Evolutionary conservation across 1,140 invertebrate genomes (phyloP).

Genomic region (Caerostris extrusa): DNA sequence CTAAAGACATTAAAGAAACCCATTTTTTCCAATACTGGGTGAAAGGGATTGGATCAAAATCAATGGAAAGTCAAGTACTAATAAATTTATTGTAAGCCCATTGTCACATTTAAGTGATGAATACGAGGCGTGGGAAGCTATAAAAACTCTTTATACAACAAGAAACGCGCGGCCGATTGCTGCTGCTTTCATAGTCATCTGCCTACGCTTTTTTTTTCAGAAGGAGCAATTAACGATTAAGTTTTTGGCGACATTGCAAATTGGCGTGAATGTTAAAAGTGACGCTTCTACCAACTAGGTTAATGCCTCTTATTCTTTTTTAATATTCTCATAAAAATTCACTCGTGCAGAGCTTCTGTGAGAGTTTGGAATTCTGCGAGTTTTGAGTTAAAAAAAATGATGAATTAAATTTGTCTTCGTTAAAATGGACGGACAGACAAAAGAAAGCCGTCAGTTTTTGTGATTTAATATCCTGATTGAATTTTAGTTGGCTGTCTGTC

Average conservation of each 20-base stretch:
- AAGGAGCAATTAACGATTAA: constrained; percentile 21
- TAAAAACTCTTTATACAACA: background rate
- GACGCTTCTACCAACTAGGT: background rate
- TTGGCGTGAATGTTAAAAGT: constrained; percentile 23
- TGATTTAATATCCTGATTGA: background rate
- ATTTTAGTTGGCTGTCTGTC: no score
- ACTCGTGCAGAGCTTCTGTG: background rate
- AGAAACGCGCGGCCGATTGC: background rate
- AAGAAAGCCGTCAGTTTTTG: background rate
- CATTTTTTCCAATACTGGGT: no score
- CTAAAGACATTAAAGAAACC: no score
- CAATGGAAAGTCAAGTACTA: no score
- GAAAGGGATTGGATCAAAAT: no score
- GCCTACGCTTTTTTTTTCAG: background rate
- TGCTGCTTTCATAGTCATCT: background rate
- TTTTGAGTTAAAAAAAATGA: background rate
- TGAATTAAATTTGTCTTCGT: background rate
- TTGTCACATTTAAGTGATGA: background rate
- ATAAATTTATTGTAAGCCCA: no score
- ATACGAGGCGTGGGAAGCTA: background rate
- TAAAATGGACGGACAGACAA: background rate
- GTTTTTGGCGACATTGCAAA: constrained; percentile 23
- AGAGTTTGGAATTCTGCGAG: background rate
- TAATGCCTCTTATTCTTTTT: background rate
- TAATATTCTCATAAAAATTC: background rate